These are phyloP conservation scores for Artemisiospiza belli DNA, from an alignment of 2,113 vertebrate genomes.

Conservation along the genomic window DNA sequence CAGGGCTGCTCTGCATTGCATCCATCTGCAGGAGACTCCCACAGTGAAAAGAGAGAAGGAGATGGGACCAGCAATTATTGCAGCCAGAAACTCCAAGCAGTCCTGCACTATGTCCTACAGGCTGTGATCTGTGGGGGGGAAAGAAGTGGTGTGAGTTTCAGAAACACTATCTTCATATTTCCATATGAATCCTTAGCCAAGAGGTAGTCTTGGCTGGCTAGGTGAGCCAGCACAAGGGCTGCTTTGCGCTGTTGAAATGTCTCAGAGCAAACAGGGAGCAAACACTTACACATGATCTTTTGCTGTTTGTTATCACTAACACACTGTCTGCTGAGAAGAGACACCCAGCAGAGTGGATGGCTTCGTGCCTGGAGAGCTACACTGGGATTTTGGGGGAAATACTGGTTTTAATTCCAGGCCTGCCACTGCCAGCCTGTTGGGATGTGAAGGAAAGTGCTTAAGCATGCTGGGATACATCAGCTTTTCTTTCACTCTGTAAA, in stretches of 20 bases:
- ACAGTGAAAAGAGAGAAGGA: neutral
- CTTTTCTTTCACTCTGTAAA: neutral
- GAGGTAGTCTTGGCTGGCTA: neutral
- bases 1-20: neutral
- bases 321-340: neutral
- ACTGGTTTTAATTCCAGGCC: neutral
- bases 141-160: neutral
- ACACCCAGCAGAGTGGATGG: neutral
- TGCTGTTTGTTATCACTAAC: neutral
- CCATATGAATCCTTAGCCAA: neutral
- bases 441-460: neutral
- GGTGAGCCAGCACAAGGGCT: neutral
- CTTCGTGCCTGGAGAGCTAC: neutral
- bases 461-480: neutral
- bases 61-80: neutral
- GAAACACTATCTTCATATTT: neutral
- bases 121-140: neutral
- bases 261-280: neutral
- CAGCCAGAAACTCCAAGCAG: neutral
- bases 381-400: neutral
- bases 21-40: neutral
- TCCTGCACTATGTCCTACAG: neutral
- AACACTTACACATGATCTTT: neutral
- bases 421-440: neutral
- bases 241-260: neutral